These are phyloP conservation scores for Spodoptera picta DNA, from an alignment of 2,888 invertebrate genomes.

Conservation along the genomic window DNA sequence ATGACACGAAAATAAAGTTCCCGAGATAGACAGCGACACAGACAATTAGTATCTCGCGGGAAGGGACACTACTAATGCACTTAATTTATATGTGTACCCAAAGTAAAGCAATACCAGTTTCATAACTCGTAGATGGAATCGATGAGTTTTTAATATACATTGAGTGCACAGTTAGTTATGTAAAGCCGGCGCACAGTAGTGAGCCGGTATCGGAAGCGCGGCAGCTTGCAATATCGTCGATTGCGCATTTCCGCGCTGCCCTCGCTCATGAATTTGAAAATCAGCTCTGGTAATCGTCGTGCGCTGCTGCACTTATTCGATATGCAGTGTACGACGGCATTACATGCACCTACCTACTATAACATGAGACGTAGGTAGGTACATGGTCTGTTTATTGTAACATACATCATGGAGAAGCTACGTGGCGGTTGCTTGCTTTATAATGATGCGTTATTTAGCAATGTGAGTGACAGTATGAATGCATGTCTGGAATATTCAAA, in stretches of 20 bases:
- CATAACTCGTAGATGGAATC: constrained; percentile 28
- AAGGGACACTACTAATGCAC: neutral
- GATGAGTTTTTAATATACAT: constrained; percentile 28
- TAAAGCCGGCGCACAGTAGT: constrained; percentile 11
- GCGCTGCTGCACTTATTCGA: constrained; percentile 21
- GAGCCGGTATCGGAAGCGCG: constrained; percentile 47
- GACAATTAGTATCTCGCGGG: constrained; percentile 51
- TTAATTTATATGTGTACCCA: neutral
- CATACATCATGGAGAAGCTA: too few relatives aligned
- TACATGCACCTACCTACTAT: constrained; percentile 7
- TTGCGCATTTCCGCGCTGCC: constrained; percentile 64
- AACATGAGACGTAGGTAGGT: too few relatives aligned
- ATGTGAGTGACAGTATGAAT: constrained; percentile 40
- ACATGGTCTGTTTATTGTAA: too few relatives aligned
- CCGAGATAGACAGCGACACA: constrained; percentile 64
- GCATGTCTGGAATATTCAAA: constrained; percentile 54
- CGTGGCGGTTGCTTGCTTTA: constrained; percentile 7
- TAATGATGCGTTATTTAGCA: neutral
- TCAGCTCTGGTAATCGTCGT: constrained; percentile 44
- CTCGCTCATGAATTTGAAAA: constrained; percentile 65
- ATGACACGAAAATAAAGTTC: constrained; percentile 22
- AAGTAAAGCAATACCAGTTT: constrained; percentile 13
- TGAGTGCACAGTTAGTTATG: constrained; percentile 24
- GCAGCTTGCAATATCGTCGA: constrained; percentile 62
- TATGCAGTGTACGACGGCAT: constrained; percentile 16